A percentile compares a stretch with the other conserved stretches of the same genome.
phyloP scores from a whole-genome alignment of 2,888 invertebrate genomes.

The Ochropleura leucogaster region DNA sequence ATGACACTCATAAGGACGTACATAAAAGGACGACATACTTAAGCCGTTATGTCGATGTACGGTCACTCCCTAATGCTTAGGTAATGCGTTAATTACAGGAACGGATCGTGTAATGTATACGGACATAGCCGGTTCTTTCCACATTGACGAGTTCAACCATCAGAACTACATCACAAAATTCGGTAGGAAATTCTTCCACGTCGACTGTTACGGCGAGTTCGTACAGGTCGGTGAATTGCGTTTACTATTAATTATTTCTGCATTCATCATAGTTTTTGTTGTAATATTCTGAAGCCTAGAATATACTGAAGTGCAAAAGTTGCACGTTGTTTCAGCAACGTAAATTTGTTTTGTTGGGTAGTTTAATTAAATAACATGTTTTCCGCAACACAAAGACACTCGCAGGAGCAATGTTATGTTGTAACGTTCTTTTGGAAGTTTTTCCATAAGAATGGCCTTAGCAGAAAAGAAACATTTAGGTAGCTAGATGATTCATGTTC shows the following conservation, averaged over 20 bases:
- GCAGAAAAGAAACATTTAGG: background rate
- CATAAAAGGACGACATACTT: background rate
- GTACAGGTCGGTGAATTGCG: slow-evolving; percentile 66
- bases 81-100: slow-evolving; percentile 64
- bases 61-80: background rate
- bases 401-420: background rate
- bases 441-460: background rate
- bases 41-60: background rate
- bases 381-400: background rate
- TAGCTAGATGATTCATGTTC: background rate
- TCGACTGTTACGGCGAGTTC: slow-evolving; percentile 74
- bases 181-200: slow-evolving; percentile 73
- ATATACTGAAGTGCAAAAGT: background rate
- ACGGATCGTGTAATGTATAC: slow-evolving; percentile 73
- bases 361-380: background rate
- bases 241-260: background rate
- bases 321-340: background rate
- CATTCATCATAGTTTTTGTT: background rate
- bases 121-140: slow-evolving; percentile 74
- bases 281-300: too few relatives aligned
- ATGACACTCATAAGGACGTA: background rate
- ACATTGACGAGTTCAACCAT: slow-evolving; percentile 81
- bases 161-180: slow-evolving; percentile 78
- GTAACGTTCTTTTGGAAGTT: background rate
- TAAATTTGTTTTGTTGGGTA: background rate